Evolutionary conservation across 2,113 vertebrate genomes (phyloP).

Genomic region (Brienomyrus longianalis): DNA sequence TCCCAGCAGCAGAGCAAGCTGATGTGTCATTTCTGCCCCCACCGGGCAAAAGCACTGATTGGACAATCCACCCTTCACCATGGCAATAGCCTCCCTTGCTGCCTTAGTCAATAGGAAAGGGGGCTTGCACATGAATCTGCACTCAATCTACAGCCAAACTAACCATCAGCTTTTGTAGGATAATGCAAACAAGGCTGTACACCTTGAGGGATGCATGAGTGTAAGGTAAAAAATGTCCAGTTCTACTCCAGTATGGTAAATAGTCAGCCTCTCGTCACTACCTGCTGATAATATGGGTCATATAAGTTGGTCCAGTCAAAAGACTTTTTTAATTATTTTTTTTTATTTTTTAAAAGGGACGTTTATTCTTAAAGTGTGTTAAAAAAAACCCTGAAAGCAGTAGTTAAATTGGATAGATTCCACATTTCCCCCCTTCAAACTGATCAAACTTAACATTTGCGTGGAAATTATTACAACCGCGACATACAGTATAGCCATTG

Average conservation of each 20-base stretch:
- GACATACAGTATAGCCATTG: neutral
- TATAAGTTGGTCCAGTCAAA: neutral
- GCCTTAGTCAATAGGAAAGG: neutral
- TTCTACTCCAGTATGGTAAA: neutral
- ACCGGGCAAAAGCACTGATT: conserved; percentile 7
- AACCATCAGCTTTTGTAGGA: neutral
- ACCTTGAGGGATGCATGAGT: neutral
- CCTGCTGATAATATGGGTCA: neutral
- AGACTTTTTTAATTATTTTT: too few species aligned
- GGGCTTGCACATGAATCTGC: neutral
- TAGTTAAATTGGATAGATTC: neutral
- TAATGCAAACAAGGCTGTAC: neutral
- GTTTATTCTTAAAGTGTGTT: neutral
- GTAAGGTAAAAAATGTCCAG: neutral
- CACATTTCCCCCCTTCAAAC: neutral
- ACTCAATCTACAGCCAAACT: neutral
- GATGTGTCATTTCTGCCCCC: conserved; percentile 13
- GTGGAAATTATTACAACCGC: neutral
- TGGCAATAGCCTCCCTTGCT: neutral
- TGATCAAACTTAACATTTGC: neutral
- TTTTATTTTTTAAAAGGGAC: too few species aligned
- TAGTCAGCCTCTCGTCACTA: neutral
- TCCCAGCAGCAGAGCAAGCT: conserved; percentile 1
- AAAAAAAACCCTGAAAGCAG: neutral
- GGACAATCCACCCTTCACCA: conserved; percentile 1